Base-by-base conservation (phyloP, 2,113 vertebrate genomes). In the Amazona guildingii region DNA sequence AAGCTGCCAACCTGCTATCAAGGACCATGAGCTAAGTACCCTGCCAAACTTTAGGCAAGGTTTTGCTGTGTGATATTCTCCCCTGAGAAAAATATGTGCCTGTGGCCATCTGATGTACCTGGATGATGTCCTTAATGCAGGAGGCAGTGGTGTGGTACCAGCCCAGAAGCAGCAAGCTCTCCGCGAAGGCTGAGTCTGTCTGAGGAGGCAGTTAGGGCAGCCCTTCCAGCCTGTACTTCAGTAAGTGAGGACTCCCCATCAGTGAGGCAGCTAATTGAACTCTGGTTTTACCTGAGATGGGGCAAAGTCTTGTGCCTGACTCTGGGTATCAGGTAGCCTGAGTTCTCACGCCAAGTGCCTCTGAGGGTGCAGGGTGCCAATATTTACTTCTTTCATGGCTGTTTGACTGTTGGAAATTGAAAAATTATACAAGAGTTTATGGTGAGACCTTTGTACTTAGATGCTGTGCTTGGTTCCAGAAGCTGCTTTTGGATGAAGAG, bases 1-100 rank as follows among this genome's bases (percentile, higher is more conserved):
- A 88, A 63, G 33, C 54, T 6, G 1, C 41, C 0, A 0, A 24
- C 27, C n/a, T 66, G 44, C 49, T 37, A 0, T 46, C 0, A 1
- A 52, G 29, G 63, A 28, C 44, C 14, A 9, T 3, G 23, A 76
- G 23, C 52, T 48, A 39, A 41, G 21, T 63, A 79, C 8, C 23
- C 19, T 51, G 35, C 28, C 33, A 75, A 59, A 48, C 17, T 80
- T 88, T 3, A 59, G 43, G 20, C 18, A 19, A 63, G 27, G 16
- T 62, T 23, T 41, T 69, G n/a, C 46, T 49, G 10, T 23, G 28
- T 68, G 19, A 17, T 57, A 1, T 35, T 37, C 76, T 24, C 8
- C 28, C 6, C 12, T 24, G 17, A 33, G 35, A 20, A 17, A 75
- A 70, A 27, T 4, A 6, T 1, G 3, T 29, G 4, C 11, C 25